Base-by-base conservation (phyloP, 1,140 invertebrate genomes). In the Drosophila littoralis region DNA sequence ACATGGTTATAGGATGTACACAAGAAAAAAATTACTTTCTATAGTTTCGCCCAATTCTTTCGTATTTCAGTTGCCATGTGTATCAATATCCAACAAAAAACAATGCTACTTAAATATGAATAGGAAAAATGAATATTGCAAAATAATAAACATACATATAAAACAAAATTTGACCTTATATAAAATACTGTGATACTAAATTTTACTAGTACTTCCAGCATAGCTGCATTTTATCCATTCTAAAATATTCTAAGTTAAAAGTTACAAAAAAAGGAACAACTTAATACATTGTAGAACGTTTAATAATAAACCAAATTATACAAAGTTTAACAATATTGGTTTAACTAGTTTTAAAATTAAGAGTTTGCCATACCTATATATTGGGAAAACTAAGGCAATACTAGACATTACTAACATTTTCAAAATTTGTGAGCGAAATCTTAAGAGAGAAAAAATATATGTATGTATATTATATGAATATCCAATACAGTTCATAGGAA, bases 141-240 rank as follows among this genome's bases (percentile, higher is more conserved):
- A 54, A 73, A 57, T 57, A 74, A 75, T 60, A 67, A 76, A 70
- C 46, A 79, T 67, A 75, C 46, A 74, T 64, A 76, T 61, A 78
- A 69, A 63, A 76, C 65, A 57, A 90, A 86, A 89, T 88, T 91
- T 90, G 75, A 91, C 85, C 91, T 91, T 92, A 92, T 80, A 92
- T 88, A 92, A 92, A 92, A 92, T 92, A 92, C 91, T 92, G 91
- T 92, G 91, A 92, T 92, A 92, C 91, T 91, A 92, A 91, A 91
- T 91, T 92, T 92, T 91, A 92, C 91, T 92, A 92, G 91, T 91
- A 92, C 89, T 92, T 92, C 91, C 91, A 92, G 91, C 91, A 92
- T 90, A 92, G 91, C 91, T 92, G 91, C 91, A 91, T 91, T 92
- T 92, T 90, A 91, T 92, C 85, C 91, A 92, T 92, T 92, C 91